Evolutionary conservation across 1,140 invertebrate species (phyloP), one percentile per base, ranked within the genome.

Genomic region (Drosophila jambulina): DNA sequence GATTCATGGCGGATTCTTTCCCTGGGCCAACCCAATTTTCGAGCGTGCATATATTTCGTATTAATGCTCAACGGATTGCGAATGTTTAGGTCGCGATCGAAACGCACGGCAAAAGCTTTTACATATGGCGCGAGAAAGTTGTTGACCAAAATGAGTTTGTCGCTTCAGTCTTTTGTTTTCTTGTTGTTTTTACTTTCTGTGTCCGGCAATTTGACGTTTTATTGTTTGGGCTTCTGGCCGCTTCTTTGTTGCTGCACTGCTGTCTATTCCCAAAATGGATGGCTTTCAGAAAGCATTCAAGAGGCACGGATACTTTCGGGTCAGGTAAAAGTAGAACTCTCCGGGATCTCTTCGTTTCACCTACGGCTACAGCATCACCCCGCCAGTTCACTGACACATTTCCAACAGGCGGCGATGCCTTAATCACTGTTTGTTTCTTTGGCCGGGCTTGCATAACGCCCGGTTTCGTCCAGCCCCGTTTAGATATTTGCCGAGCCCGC

Each of bases 81-180:
- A 80, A 84, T 76, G 63, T 60, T 82, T 56, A 62, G 32, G 43
- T 27, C 40, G 51, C 32, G 42, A 70, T 71, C 49, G 69, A 53
- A 59, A 58, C 69, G 53, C 51, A 67, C 48, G 56, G 75, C 56
- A 74, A 75, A 80, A 79, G 48, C 58, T 69, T 65, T 74, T 68
- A 54, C 34, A 49, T 59, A 61, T 72, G 67, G 45, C 25, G 38
- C 75, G 80, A 80, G 83, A 87, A 87, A 87, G 82, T 85, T 86
- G 63, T 58, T 60, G 70, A 56, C 34, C 59, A 69, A 74, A 82
- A 75, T 75, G 46, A 78, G 84, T 87, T 87, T 84, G 83, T 90
- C 84, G 80, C 83, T 78, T 84, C 71, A 84, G 80, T 87, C 80
- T 87, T 87, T 87, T 80, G 80, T 83, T 85, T 85, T 48, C 46